Base-by-base conservation (phyloP, 37 sponge, comb jelly and placozoan genomes). In the Haliclona indistincta region DNA sequence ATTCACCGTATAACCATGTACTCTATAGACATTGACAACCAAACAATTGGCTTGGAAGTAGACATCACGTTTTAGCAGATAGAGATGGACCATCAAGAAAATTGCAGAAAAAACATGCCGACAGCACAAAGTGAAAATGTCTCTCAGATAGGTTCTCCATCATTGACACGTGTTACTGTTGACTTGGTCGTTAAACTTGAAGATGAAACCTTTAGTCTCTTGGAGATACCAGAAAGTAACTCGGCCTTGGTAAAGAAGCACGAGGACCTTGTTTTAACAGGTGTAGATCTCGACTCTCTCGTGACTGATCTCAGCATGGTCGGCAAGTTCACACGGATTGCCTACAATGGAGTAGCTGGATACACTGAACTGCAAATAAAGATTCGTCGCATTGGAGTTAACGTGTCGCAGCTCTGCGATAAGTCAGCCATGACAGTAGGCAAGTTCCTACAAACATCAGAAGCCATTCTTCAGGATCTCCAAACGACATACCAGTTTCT, bases 341-440 rank as follows among this genome's bases (percentile, higher is more conserved):
- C 88, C 26, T 81, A 81, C 73, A 74, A 88, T 65, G 79, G 74
- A 2, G 68, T 85, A 53, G 82, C 88, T 25, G 82, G 82, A 13
- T 70, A 43, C 47, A 76, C 82, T 0, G 49, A 80, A 1, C 49
- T 55, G 11, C 88, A 81, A 44, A 87, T 81, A 7, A 58, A 80
- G 70, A 58, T 87, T 20, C 77, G 73, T 37, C 60, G 41, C 0
- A 56, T 87, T 63, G 88, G 88, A 15, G 75, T 62, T 60, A 73
- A 87, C 33, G 54, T 87, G 7, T 81, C 88, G 1, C 81, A 58
- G 73, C 88, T 87, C 28, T 87, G 88, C 42, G 88, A 81, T 36
- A 81, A 75, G 38, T 81, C 82, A 0, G 88, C 82, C 11, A 7
- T 81, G 19, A 81, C 88, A 17, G 67, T 81, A 38, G 63, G 71